A percentile compares a stretch with the other conserved stretches of the same genome.
Conservation (phyloP, 2,113 vertebrate species). For the Indri indri region DNA sequence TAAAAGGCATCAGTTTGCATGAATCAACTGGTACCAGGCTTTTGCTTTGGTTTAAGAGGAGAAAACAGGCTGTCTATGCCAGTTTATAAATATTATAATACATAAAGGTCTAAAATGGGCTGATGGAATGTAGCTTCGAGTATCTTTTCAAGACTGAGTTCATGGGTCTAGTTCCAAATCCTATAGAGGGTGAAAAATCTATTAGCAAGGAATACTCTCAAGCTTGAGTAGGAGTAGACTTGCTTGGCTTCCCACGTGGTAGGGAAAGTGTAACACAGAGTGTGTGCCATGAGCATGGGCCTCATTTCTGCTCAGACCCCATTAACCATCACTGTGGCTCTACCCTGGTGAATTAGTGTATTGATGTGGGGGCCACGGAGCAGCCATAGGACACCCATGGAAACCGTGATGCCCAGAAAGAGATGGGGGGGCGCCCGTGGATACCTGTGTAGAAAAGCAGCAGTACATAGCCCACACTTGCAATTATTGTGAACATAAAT, state of each 20-base stretch:
- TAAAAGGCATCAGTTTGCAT: not conserved
- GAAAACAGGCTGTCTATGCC: not conserved
- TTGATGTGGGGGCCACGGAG: not conserved
- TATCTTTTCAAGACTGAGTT: not conserved
- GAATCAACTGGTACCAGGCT: not conserved
- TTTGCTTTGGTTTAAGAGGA: not conserved
- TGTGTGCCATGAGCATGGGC: rapidly evolving
- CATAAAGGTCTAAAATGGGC: not conserved
- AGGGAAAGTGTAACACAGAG: not conserved
- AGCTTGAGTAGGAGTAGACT: not conserved
- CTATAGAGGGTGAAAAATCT: not conserved
- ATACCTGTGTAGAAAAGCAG: not conserved
- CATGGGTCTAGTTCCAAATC: not conserved
- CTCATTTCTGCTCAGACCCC: not conserved
- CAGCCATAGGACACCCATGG: rapidly evolving
- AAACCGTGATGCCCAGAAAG: not conserved
- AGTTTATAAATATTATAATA: too few relatives aligned
- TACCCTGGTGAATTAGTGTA: not conserved
- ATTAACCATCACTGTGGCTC: not conserved
- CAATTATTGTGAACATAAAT: not conserved
- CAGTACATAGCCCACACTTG: not conserved
- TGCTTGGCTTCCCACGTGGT: not conserved
- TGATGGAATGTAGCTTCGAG: not conserved
- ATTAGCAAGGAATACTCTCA: not conserved
- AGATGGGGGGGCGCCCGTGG: rapidly evolving